Percentiles rank a stretch among this genome's conserved stretches.
Evolutionary conservation across 2,888 invertebrate species (phyloP).

Genomic region (Ypsolopha sequella): DNA sequence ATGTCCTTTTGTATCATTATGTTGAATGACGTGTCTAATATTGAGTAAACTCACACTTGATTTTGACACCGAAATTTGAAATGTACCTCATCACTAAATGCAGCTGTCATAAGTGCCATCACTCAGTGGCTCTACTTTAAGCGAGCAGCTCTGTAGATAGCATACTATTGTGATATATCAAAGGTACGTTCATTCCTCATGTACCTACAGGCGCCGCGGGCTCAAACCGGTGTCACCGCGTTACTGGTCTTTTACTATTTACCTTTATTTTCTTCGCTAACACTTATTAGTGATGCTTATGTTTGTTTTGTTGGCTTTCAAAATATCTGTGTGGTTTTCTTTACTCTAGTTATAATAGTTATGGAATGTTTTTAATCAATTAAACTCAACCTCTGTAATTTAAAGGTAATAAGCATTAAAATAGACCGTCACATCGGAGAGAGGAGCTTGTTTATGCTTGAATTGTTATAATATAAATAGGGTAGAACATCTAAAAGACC

Average conservation of each 20-base stretch:
- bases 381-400: slow-evolving; percentile 25
- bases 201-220: slow-evolving; percentile 10
- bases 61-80: too few relatives aligned
- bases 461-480: too few relatives aligned
- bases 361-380: slow-evolving; percentile 58
- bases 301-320: slow-evolving; percentile 65
- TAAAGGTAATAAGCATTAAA: slow-evolving; percentile 19
- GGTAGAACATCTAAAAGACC: too few relatives aligned
- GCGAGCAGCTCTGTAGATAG: too few relatives aligned
- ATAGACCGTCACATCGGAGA: slow-evolving; percentile 15
- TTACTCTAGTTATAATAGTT: slow-evolving; percentile 50
- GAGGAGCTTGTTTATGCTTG: slow-evolving; percentile 16
- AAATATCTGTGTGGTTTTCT: slow-evolving; percentile 65
- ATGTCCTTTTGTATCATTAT: too few relatives aligned
- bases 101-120: too few relatives aligned
- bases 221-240: background rate
- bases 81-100: too few relatives aligned
- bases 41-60: too few relatives aligned
- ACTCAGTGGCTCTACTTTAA: too few relatives aligned
- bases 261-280: slow-evolving; percentile 44
- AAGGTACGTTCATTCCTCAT: too few relatives aligned
- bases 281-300: slow-evolving; percentile 58
- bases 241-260: background rate
- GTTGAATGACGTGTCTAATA: too few relatives aligned
- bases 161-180: too few relatives aligned